Evolutionary conservation across 2,888 invertebrate genomes (phyloP), one percentile per base, ranked within the genome.

Genomic region (Dasysyrphus tricinctus): DNA sequence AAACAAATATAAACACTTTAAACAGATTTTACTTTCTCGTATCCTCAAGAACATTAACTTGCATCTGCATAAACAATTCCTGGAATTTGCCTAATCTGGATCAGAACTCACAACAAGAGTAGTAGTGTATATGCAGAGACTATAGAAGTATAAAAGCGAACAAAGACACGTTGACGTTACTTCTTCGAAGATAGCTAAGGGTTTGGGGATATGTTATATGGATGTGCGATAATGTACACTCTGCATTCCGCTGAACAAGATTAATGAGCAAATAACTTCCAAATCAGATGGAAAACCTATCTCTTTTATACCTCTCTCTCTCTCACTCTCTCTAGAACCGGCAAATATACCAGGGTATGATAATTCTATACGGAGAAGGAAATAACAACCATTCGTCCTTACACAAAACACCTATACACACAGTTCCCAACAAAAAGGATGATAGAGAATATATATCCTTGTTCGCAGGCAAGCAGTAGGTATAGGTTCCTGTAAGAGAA

Each of bases 181-280:
- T 65, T 49, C 67, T 49, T 14, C 19, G 8, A 65, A 47, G 47
- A 65, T 65, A 49, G 3, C 34, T 47, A 19, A 16, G 19, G 29
- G 29, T 65, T 44, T 49, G 16, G 5, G 34, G 11, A 39, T 39
- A 57, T 51, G 29, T 34, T 32, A n/a, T 44, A 69, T 69, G 67
- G n/a, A 19, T 44, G 69, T 51, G 59, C 39, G 51, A 72, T 57
- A 72, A 59, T 59, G 54, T 67, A 47, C 63, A 75, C 76, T 69
- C 70, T 82, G 82, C 82, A 72, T 82, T 63, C 70, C 65, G 76
- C 76, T 86, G 86, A 86, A 78, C 56, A 86, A 86, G 86, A 86
- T 86, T 86, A 86, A 86, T 86, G 86, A 86, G 86, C 86, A 86
- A 86, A 86, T 82, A 86, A 82, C 78, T 82, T 75, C 47, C 63